A percentile compares a stretch with the other conserved stretches of the same genome.
Evolutionary conservation across 2,888 invertebrate genomes (phyloP).

Genomic region (Athetis lepigone): DNA sequence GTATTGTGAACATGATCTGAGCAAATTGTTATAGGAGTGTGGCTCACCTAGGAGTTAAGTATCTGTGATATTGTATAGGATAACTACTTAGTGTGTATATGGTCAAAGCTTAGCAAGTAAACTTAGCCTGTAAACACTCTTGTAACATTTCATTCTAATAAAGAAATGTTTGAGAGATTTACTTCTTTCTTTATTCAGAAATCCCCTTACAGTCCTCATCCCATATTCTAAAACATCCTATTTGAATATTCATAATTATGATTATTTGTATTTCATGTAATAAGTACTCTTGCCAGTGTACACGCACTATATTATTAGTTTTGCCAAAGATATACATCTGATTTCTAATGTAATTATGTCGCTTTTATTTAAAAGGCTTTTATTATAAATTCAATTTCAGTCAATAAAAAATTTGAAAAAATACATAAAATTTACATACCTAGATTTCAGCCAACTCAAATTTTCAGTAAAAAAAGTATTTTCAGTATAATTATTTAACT

Average conservation of each 20-base stretch:
- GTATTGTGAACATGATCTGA: slow-evolving; percentile 53
- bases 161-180: slow-evolving; percentile 84
- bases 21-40: slow-evolving; percentile 53
- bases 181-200: slow-evolving; percentile 79
- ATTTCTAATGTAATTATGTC: background rate
- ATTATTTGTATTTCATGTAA: slow-evolving; percentile 15
- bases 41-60: slow-evolving; percentile 57
- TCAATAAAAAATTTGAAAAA: background rate
- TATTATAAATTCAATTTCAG: background rate
- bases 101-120: slow-evolving; percentile 69
- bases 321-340: background rate
- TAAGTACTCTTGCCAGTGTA: slow-evolving; percentile 6
- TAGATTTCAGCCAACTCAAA: too few relatives aligned
- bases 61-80: slow-evolving; percentile 68
- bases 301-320: background rate
- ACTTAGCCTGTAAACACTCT: slow-evolving; percentile 73
- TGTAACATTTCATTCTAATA: slow-evolving; percentile 83
- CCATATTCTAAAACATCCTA: slow-evolving; percentile 38
- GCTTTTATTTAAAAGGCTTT: background rate
- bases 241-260: slow-evolving; percentile 2
- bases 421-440: background rate
- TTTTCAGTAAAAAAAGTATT: too few relatives aligned
- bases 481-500: slow-evolving; percentile 28
- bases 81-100: slow-evolving; percentile 71
- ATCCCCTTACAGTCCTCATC: slow-evolving; percentile 66